phyloP scores from a whole-genome alignment of 1,140 invertebrate species.

The Amphibalanus amphitrite region DNA sequence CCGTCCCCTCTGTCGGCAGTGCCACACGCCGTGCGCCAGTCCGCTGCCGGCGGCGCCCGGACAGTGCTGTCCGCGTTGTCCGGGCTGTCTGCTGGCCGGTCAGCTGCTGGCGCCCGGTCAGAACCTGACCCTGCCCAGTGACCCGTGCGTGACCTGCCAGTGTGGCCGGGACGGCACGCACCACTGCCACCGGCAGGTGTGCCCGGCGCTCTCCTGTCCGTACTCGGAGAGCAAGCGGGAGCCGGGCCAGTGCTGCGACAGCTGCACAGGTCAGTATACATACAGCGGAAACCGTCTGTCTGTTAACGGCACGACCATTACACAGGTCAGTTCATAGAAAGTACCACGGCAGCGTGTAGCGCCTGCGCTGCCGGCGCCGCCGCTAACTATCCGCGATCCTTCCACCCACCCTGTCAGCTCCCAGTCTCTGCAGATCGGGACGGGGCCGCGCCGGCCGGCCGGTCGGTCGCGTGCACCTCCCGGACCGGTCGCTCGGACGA shows the following conservation, averaged over 20 bases:
- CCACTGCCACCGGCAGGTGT: slow-evolving; percentile 50
- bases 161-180: slow-evolving; percentile 12
- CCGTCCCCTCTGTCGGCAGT: not conserved
- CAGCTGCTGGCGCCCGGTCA: slow-evolving; percentile 12
- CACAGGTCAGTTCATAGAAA: too few relatives aligned
- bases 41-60: not conserved
- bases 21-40: not conserved
- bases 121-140: slow-evolving; percentile 7
- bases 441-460: too few relatives aligned
- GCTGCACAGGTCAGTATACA: slow-evolving; percentile 6
- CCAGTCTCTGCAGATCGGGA: too few relatives aligned
- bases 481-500: too few relatives aligned
- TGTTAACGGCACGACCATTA: too few relatives aligned
- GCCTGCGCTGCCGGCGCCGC: too few relatives aligned
- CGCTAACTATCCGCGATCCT: too few relatives aligned
- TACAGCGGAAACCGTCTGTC: too few relatives aligned
- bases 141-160: slow-evolving; percentile 16
- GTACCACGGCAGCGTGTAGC: too few relatives aligned
- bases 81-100: slow-evolving; percentile 16
- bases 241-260: slow-evolving; percentile 54
- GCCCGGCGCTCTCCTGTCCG: slow-evolving; percentile 62
- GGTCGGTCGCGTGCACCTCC: too few relatives aligned
- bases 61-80: not conserved
- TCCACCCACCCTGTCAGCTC: too few relatives aligned
- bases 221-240: slow-evolving; percentile 42